These are phyloP conservation scores for Dipodomys stephensi DNA, from an alignment of 2,113 vertebrate species.

Conservation along the genomic window DNA sequence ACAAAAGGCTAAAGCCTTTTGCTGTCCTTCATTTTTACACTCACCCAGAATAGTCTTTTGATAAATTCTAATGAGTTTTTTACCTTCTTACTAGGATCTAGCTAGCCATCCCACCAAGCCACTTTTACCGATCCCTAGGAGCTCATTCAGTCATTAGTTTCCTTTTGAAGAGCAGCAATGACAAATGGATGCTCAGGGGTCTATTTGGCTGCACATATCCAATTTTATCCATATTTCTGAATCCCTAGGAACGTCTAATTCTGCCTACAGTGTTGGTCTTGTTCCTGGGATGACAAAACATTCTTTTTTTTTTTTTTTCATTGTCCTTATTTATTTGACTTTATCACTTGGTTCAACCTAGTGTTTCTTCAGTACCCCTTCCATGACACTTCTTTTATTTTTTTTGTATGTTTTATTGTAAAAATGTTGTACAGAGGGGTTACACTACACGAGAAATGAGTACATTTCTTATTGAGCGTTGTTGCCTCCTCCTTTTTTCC, in stretches of 20 bases:
- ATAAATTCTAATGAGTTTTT: conserved; percentile 8
- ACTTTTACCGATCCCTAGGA: background rate
- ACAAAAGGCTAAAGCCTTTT: conserved; percentile 17
- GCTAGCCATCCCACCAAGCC: background rate
- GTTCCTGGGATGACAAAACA: background rate
- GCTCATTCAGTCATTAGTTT: background rate
- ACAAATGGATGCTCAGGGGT: background rate
- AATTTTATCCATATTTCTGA: background rate
- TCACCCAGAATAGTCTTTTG: background rate
- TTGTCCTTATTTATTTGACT: too few species aligned
- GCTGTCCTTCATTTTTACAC: background rate
- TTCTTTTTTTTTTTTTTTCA: background rate
- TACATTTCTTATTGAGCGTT: too few species aligned
- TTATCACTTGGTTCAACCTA: too few species aligned
- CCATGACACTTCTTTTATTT: too few species aligned
- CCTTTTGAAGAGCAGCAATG: background rate
- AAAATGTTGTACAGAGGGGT: too few species aligned
- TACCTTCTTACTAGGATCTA: background rate
- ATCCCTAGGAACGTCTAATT: background rate
- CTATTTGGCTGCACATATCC: background rate
- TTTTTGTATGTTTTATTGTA: too few species aligned
- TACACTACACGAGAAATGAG: too few species aligned
- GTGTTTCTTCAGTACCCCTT: too few species aligned
- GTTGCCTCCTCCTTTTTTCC: too few species aligned
- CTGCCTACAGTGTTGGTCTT: background rate